Evolutionary conservation across 23 tunicate genomes (phyloP).

Genomic region (Clavelina lepadiformis): DNA sequence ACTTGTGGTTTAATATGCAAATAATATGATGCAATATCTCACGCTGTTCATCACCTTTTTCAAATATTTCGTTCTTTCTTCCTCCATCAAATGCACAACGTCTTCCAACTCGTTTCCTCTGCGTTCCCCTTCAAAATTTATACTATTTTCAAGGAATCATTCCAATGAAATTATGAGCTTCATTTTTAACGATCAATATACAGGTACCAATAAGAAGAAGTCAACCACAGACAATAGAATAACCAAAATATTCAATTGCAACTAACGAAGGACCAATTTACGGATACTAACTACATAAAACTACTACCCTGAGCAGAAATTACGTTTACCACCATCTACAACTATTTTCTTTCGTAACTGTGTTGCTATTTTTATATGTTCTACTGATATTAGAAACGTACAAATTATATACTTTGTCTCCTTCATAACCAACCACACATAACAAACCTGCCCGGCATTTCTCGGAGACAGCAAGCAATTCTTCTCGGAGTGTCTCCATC

Average conservation of each 20-base stretch:
- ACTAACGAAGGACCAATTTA: no score
- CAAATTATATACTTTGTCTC: not conserved
- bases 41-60: slow-evolving; percentile 27
- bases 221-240: no score
- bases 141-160: not conserved
- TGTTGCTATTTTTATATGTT: no score
- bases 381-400: not conserved
- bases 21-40: no score
- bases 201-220: no score
- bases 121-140: slow-evolving; percentile 23
- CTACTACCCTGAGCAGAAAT: no score
- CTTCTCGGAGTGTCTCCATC: slow-evolving; percentile 41
- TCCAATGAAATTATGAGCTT: not conserved
- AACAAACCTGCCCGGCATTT: slow-evolving; percentile 40
- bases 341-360: no score
- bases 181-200: no score
- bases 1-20: no score
- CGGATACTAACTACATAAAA: no score
- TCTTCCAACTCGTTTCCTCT: slow-evolving; percentile 58
- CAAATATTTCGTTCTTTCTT: slow-evolving; percentile 45
- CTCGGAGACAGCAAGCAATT: slow-evolving; percentile 37
- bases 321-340: no score
- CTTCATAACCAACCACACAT: not conserved
- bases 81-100: slow-evolving; percentile 53
- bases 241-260: no score